Evolutionary conservation across 2,797 vertebrate genomes (phyloP).

Genomic region (Vultur gryphus): DNA sequence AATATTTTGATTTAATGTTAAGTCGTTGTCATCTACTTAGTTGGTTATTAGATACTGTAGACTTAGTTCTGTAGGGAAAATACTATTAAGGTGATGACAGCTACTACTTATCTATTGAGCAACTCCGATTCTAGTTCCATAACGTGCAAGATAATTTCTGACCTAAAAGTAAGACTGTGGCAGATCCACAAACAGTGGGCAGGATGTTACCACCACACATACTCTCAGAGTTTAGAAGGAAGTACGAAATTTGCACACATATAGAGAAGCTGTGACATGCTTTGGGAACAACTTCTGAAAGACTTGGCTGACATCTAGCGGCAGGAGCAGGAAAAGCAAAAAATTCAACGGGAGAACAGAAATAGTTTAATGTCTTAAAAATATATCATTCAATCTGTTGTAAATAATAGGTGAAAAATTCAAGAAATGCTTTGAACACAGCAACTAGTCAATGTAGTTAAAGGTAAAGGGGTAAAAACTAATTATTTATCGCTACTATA

Average conservation of each 20-base stretch:
- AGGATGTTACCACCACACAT: background rate
- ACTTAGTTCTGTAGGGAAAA: background rate
- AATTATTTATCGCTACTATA: background rate
- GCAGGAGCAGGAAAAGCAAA: background rate
- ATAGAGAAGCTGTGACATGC: background rate
- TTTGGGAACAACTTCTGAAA: background rate
- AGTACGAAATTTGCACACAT: background rate
- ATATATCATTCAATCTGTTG: background rate
- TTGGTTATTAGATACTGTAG: background rate
- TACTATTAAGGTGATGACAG: background rate
- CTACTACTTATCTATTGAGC: background rate
- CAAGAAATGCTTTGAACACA: background rate
- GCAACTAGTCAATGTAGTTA: background rate
- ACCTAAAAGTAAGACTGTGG: background rate
- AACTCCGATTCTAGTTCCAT: background rate
- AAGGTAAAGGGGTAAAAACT: background rate
- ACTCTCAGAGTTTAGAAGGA: background rate
- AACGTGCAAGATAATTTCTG: background rate
- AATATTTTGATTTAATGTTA: background rate
- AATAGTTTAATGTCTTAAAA: background rate
- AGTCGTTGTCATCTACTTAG: background rate
- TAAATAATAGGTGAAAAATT: background rate
- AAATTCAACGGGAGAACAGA: background rate
- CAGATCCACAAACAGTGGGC: background rate
- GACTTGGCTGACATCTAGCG: slow-evolving; percentile 71